These are phyloP conservation scores for Sinhomidia bicolor DNA, from an alignment of 2,888 invertebrate species.

Conservation along the genomic window DNA sequence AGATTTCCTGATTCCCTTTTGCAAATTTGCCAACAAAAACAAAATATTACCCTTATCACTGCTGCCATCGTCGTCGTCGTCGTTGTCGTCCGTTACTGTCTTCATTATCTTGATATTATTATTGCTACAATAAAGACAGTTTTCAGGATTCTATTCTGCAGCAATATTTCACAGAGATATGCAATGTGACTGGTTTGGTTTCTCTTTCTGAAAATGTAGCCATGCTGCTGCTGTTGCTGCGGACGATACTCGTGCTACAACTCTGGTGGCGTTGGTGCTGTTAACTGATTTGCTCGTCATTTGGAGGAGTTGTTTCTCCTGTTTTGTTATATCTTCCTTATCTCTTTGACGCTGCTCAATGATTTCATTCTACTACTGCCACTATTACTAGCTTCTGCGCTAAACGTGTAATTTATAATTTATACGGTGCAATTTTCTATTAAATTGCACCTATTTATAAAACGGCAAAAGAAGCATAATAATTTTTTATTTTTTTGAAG, in stretches of 20 bases:
- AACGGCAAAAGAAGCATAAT: too few species aligned
- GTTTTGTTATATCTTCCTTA: slow-evolving; percentile 39
- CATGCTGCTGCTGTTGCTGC: not conserved
- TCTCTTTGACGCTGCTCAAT: not conserved
- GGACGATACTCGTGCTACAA: not conserved
- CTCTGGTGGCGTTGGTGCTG: slow-evolving; percentile 2
- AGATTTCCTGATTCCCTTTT: slow-evolving; percentile 73
- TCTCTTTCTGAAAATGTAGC: slow-evolving; percentile 47
- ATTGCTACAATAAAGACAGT: slow-evolving; percentile 41
- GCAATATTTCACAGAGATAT: slow-evolving; percentile 44
- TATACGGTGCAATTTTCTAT: not conserved
- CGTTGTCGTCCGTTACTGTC: slow-evolving; percentile 21
- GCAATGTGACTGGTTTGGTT: slow-evolving; percentile 40
- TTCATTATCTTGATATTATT: slow-evolving; percentile 55
- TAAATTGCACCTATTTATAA: not conserved
- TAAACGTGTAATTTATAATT: not conserved
- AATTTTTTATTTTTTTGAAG: too few species aligned
- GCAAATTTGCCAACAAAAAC: slow-evolving; percentile 55
- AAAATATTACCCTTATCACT: slow-evolving; percentile 40
- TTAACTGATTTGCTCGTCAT: not conserved
- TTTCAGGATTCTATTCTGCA: slow-evolving; percentile 10
- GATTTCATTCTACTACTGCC: not conserved
- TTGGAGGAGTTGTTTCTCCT: slow-evolving; percentile 55
- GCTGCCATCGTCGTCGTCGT: not conserved
- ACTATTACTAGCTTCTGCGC: not conserved